Percentiles rank a stretch among this genome's conserved stretches.
Conservation (phyloP, 2,797 vertebrate species). For the Urophycis tenuis region DNA sequence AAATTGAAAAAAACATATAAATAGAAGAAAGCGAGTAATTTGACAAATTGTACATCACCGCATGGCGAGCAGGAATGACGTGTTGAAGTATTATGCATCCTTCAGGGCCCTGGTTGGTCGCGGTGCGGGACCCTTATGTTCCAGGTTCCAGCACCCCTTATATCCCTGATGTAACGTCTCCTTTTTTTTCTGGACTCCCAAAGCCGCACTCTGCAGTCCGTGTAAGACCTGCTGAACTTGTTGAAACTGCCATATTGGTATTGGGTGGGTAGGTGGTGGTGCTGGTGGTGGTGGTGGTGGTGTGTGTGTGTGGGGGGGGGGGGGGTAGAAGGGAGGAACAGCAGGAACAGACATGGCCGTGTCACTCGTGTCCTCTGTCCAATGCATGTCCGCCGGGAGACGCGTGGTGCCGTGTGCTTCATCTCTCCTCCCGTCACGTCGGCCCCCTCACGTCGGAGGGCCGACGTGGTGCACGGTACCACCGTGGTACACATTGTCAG, state of each 20-base stretch:
- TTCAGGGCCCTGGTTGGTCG: conserved; percentile 34
- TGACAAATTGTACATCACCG: conserved; percentile 35
- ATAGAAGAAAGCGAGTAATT: conserved; percentile 22
- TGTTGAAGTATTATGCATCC: conserved; percentile 25
- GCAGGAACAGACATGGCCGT: conserved; percentile 16
- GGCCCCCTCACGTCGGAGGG: conserved; percentile 14
- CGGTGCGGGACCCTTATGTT: conserved; percentile 26
- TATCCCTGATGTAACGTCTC: conserved; percentile 21
- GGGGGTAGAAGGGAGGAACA: conserved; percentile 23
- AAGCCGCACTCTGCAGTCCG: conserved; percentile 19
- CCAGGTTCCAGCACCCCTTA: conserved; percentile 9
- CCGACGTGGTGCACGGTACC: too few relatives aligned
- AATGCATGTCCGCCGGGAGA: neutral
- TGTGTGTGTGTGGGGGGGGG: neutral
- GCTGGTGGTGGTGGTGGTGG: too few relatives aligned
- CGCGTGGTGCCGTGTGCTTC: neutral
- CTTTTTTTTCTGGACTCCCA: conserved; percentile 28
- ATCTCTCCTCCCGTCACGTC: conserved; percentile 1
- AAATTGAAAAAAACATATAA: conserved; percentile 30
- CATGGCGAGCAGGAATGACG: conserved; percentile 44
- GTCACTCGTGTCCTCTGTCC: conserved; percentile 7
- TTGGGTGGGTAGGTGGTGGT: conserved; percentile 17
- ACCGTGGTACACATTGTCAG: conserved; percentile 9
- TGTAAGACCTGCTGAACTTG: conserved; percentile 22
- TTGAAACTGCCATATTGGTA: conserved; percentile 25